Percentiles rank a stretch among this genome's conserved stretches.
These are phyloP conservation scores for Chlamydotis undulata DNA, from an alignment of 2,113 vertebrate species.

Conservation along the genomic window DNA sequence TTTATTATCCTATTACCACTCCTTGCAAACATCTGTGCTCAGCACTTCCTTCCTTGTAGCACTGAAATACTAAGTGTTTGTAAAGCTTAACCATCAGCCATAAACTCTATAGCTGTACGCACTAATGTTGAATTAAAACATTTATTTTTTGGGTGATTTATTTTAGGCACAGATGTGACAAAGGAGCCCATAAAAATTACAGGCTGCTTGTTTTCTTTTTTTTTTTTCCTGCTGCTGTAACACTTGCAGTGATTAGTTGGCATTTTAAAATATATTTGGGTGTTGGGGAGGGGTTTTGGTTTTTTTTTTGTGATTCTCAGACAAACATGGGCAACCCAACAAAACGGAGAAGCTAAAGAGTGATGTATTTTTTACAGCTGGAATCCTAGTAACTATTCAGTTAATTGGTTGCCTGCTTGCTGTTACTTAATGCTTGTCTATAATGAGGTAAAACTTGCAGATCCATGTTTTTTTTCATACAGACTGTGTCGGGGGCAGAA, in stretches of 20 bases:
- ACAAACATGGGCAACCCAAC: neutral
- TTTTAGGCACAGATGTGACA: constrained; percentile 1
- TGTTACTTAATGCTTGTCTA: neutral
- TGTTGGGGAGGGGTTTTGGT: neutral
- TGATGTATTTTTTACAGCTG: neutral
- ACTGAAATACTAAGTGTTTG: constrained; percentile 60
- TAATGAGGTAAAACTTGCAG: neutral
- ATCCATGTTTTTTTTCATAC: neutral
- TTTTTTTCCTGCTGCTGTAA: neutral
- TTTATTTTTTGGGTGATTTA: constrained; percentile 46
- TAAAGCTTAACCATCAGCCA: constrained; percentile 5
- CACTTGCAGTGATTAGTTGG: neutral
- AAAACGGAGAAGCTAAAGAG: constrained; percentile 2
- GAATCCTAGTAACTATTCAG: neutral
- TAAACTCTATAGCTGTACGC: constrained; percentile 11
- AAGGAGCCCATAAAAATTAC: constrained; percentile 19
- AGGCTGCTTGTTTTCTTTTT: neutral
- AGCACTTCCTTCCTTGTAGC: constrained; percentile 56
- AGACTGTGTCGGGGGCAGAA: neutral
- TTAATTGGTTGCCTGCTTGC: neutral
- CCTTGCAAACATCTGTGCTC: constrained; percentile 71
- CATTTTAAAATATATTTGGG: neutral
- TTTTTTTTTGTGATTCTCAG: neutral
- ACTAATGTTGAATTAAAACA: constrained; percentile 28
- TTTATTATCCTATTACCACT: constrained; percentile 80